Evolutionary conservation across 2,797 vertebrate genomes (phyloP).

Genomic region (Taenioides sp.): DNA sequence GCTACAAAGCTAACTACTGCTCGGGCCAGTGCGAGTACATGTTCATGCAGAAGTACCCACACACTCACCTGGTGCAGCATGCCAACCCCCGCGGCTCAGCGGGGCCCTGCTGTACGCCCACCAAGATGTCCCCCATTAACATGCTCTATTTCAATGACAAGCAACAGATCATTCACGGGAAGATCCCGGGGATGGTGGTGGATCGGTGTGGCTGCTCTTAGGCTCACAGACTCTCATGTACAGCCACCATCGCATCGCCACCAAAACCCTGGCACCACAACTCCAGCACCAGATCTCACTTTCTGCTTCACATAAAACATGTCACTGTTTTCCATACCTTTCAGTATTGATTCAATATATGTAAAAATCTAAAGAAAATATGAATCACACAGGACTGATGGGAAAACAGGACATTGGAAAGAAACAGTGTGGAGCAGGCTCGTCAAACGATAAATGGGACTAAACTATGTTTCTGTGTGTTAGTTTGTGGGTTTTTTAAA

Average conservation of each 20-base stretch:
- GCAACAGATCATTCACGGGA: constrained; percentile 98
- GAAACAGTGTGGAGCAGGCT: constrained; percentile 68
- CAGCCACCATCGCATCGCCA: constrained; percentile 66
- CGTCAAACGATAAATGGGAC: constrained; percentile 68
- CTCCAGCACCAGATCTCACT: constrained; percentile 65
- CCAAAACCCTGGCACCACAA: constrained; percentile 68
- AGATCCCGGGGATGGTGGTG: constrained; percentile 99
- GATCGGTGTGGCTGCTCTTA: constrained; percentile 97
- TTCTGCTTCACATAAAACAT: constrained; percentile 61
- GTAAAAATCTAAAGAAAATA: constrained; percentile 66
- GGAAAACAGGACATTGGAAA: constrained; percentile 71
- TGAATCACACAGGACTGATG: constrained; percentile 67
- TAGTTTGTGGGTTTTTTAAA: constrained; percentile 70
- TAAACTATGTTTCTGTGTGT: constrained; percentile 66
- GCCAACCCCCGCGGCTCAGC: constrained; percentile 95
- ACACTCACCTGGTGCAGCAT: constrained; percentile 97
- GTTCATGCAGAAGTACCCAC: constrained; percentile 99
- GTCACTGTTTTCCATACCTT: constrained; percentile 63
- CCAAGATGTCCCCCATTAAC: constrained; percentile 99
- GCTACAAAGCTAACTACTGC: constrained; percentile 99
- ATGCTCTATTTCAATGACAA: constrained; percentile 99
- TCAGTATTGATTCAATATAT: constrained; percentile 72
- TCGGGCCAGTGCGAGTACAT: constrained; percentile 99
- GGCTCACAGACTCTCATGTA: constrained; percentile 58
- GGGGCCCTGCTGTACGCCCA: constrained; percentile 96